Conservation (phyloP, 2,797 vertebrate species). For the Eulemur rubriventer region DNA sequence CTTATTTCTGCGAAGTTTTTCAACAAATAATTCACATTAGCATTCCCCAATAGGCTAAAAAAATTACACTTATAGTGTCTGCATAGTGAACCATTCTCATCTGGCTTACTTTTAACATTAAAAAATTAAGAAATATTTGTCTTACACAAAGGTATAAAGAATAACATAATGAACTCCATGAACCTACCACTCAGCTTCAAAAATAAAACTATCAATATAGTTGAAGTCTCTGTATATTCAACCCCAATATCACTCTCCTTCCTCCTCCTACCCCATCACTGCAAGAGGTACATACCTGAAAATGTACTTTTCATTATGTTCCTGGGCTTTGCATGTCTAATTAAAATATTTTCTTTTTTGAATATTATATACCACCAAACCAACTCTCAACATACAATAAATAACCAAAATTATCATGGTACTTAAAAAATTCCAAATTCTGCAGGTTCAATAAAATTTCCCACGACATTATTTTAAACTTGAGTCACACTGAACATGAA, state of each 20-base stretch:
- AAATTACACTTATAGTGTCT: background rate
- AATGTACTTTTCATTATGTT: background rate
- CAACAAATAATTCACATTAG: conserved; percentile 24
- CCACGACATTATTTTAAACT: conserved; percentile 20
- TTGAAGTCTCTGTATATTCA: background rate
- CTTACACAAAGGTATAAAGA: conserved; percentile 37
- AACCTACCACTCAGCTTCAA: background rate
- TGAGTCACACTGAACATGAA: conserved; percentile 8
- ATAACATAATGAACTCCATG: background rate
- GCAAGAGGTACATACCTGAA: background rate
- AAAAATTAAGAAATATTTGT: conserved; percentile 9
- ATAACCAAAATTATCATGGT: background rate
- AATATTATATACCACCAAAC: background rate
- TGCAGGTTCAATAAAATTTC: background rate
- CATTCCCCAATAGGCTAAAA: background rate
- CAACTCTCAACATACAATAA: background rate
- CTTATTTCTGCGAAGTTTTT: background rate
- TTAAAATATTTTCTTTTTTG: background rate
- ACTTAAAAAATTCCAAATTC: background rate
- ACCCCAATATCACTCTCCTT: background rate
- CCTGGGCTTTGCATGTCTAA: background rate
- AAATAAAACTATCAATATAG: conserved; percentile 5
- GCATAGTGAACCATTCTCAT: background rate
- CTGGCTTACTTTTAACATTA: background rate
- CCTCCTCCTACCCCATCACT: background rate